These are phyloP conservation scores for Noctua janthina DNA, from an alignment of 2,888 invertebrate species.

Conservation along the genomic window DNA sequence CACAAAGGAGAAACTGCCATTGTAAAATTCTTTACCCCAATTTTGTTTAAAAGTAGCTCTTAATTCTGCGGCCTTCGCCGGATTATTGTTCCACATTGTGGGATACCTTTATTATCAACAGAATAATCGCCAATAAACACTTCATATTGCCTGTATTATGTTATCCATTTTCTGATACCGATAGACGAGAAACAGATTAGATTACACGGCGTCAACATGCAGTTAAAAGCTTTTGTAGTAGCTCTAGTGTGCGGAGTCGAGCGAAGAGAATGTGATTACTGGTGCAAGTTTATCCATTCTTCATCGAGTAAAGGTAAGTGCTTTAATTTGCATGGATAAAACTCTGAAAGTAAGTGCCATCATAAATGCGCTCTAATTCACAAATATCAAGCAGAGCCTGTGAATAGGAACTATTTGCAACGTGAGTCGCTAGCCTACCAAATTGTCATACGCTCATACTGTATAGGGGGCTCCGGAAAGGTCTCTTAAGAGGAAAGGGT, in stretches of 20 bases:
- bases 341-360: neutral
- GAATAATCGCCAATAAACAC: constrained; percentile 8
- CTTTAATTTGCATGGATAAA: neutral
- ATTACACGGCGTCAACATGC: neutral
- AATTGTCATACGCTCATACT: neutral
- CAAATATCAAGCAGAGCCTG: neutral
- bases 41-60: neutral
- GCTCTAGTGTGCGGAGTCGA: neutral
- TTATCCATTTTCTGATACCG: constrained; percentile 14
- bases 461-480: too few relatives aligned
- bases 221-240: constrained; percentile 40
- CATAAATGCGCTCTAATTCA: neutral
- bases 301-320: constrained; percentile 30
- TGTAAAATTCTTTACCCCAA: neutral
- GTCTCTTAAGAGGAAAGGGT: too few relatives aligned
- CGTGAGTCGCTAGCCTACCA: neutral
- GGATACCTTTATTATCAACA: neutral
- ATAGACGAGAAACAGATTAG: constrained; percentile 25
- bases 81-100: neutral
- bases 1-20: neutral
- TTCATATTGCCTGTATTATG: neutral
- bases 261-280: neutral
- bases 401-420: neutral
- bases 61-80: neutral
- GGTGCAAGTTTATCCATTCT: neutral